These are phyloP conservation scores for Drosophila ogumai DNA, from an alignment of 1,140 invertebrate species.

Conservation along the genomic window DNA sequence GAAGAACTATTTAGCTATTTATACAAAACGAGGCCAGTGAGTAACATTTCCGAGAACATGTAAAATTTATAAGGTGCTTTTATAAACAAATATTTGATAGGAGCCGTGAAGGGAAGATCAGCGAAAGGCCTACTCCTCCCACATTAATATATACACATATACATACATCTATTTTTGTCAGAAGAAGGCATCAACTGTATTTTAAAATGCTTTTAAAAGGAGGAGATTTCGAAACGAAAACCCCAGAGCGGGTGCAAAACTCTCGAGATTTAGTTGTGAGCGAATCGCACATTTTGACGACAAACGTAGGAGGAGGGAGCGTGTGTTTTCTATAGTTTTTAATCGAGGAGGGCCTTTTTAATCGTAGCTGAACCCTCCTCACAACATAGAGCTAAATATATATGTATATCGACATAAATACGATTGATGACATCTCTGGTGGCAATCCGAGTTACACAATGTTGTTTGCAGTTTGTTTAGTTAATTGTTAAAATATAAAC, in stretches of 20 bases:
- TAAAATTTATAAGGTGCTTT: conserved; percentile 81
- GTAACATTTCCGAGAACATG: conserved; percentile 55
- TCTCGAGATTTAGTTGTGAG: conserved; percentile 66
- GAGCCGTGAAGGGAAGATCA: conserved; percentile 24
- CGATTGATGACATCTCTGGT: conserved; percentile 60
- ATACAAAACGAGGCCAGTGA: conserved; percentile 59
- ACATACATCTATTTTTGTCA: conserved; percentile 66
- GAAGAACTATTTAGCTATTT: conserved; percentile 75
- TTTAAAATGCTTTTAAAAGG: conserved; percentile 77
- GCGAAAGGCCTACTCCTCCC: conserved; percentile 47
- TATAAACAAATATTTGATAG: conserved; percentile 61
- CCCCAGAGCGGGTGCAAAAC: conserved; percentile 30
- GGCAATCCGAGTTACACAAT: conserved; percentile 65
- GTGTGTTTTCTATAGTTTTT: conserved; percentile 75
- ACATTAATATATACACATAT: conserved; percentile 36
- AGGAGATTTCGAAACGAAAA: conserved; percentile 43
- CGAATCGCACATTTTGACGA: conserved; percentile 55
- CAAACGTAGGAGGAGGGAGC: neutral
- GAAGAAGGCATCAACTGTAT: conserved; percentile 53
- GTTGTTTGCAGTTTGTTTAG: conserved; percentile 78
- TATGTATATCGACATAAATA: conserved; percentile 25
- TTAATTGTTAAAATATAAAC: conserved; percentile 73
- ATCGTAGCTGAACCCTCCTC: conserved; percentile 37
- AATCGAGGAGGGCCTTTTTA: conserved; percentile 58
- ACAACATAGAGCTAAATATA: conserved; percentile 46